A percentile compares a stretch with the other conserved stretches of the same genome.
These are phyloP conservation scores for Urocynchramus pylzowi DNA, from an alignment of 2,113 vertebrate genomes.

Conservation along the genomic window DNA sequence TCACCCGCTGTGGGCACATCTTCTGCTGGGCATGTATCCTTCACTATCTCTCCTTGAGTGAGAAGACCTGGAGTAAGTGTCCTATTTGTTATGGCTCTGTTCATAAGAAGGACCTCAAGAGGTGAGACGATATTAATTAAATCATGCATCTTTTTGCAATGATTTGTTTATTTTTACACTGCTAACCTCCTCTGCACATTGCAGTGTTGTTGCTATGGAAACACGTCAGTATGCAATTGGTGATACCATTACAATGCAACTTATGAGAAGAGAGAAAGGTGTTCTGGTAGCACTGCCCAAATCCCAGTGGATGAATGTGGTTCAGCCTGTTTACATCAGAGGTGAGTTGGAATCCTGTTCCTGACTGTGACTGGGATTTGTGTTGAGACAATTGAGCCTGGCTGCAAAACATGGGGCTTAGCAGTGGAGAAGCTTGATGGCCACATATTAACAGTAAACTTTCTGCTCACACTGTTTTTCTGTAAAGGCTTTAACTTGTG, in stretches of 20 bases:
- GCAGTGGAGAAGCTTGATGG: neutral
- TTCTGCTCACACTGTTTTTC: neutral
- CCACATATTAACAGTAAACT: neutral
- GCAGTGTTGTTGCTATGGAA: conserved; percentile 93
- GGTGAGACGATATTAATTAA: conserved; percentile 68
- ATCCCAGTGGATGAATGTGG: conserved; percentile 90
- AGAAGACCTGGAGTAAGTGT: conserved; percentile 96
- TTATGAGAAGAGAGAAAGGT: conserved; percentile 95
- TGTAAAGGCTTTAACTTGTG: neutral
- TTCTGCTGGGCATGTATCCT: conserved; percentile 98
- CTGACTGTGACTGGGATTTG: neutral
- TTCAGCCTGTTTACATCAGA: conserved; percentile 88
- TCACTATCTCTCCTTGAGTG: conserved; percentile 93
- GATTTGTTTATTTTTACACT: neutral
- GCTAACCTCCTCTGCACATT: neutral
- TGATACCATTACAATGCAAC: conserved; percentile 91
- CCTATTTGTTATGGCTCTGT: conserved; percentile 96
- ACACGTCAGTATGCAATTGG: conserved; percentile 88
- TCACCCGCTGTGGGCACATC: conserved; percentile 96
- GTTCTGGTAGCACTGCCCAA: conserved; percentile 91
- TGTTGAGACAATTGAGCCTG: neutral
- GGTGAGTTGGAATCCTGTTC: conserved; percentile 68
- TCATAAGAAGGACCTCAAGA: conserved; percentile 91
- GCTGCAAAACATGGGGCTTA: neutral
- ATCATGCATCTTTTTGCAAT: neutral